These are phyloP conservation scores for Cetonia aurata DNA, from an alignment of 2,888 invertebrate species.

Conservation along the genomic window DNA sequence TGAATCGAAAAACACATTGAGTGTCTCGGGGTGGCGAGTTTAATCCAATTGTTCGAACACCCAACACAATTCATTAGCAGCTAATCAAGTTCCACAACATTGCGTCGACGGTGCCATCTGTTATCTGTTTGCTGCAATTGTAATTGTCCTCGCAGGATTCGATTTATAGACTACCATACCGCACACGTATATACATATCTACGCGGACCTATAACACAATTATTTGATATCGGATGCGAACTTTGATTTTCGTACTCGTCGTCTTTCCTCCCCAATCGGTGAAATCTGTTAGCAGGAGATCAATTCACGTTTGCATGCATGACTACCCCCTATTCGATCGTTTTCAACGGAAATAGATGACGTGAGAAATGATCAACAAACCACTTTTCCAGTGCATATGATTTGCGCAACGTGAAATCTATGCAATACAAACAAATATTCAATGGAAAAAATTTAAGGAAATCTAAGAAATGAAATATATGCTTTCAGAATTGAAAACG, in stretches of 20 bases:
- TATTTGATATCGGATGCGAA: slow-evolving; percentile 43
- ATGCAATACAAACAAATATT: too few relatives aligned
- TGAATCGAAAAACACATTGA: slow-evolving; percentile 62
- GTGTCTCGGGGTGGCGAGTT: slow-evolving; percentile 56
- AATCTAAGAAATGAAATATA: too few relatives aligned
- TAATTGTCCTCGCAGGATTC: slow-evolving; percentile 58
- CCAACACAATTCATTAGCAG: slow-evolving; percentile 63
- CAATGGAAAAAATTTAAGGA: too few relatives aligned
- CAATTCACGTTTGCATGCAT: slow-evolving; percentile 42
- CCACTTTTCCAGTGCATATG: slow-evolving; percentile 3
- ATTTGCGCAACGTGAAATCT: too few relatives aligned
- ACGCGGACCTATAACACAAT: slow-evolving; percentile 29
- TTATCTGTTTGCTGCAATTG: slow-evolving; percentile 60
- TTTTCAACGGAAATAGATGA: slow-evolving; percentile 45
- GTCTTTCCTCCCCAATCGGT: slow-evolving; percentile 33
- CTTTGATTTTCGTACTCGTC: slow-evolving; percentile 44
- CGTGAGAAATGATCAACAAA: slow-evolving; percentile 16
- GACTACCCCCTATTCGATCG: slow-evolving; percentile 41
- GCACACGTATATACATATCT: slow-evolving; percentile 21
- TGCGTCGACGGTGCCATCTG: slow-evolving; percentile 60
- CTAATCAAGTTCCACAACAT: slow-evolving; percentile 65
- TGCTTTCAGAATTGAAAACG: too few relatives aligned
- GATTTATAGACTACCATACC: slow-evolving; percentile 56
- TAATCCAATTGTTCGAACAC: slow-evolving; percentile 62
- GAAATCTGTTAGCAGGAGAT: slow-evolving; percentile 43